These are phyloP conservation scores for Lacanobia oleracea DNA, from an alignment of 2,888 invertebrate species.

Conservation along the genomic window DNA sequence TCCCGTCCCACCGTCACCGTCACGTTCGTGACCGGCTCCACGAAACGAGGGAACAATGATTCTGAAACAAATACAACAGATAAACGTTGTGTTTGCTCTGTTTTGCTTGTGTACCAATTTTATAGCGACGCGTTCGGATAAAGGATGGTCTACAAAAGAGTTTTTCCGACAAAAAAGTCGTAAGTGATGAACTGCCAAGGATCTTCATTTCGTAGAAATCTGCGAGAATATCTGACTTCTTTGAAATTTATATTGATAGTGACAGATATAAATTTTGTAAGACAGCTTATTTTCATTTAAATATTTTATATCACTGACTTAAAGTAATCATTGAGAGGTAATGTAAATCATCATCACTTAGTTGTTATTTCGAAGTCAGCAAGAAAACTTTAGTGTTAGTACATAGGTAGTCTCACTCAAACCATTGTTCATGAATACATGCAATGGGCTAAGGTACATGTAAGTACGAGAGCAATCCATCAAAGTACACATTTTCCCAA, in stretches of 20 bases:
- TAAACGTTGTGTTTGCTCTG: slow-evolving; percentile 47
- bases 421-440: slow-evolving; percentile 50
- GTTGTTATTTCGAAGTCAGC: slow-evolving; percentile 10
- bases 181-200: background rate
- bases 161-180: background rate
- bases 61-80: slow-evolving; percentile 80
- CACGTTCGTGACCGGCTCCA: slow-evolving; percentile 97
- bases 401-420: slow-evolving; percentile 35
- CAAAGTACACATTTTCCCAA: slow-evolving; percentile 50
- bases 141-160: background rate
- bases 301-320: background rate
- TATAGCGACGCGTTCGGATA: background rate
- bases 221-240: background rate
- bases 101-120: slow-evolving; percentile 21
- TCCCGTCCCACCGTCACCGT: slow-evolving; percentile 97
- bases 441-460: slow-evolving; percentile 46
- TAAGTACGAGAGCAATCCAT: slow-evolving; percentile 55
- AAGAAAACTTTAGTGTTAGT: background rate
- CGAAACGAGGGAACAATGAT: slow-evolving; percentile 94
- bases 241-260: background rate
- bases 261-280: background rate
- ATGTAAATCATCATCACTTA: slow-evolving; percentile 6
- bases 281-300: background rate
- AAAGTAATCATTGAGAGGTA: background rate
- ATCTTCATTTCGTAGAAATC: background rate